Percentiles rank a stretch among this genome's conserved stretches.
Conservation (phyloP, 2,797 vertebrate species). For the Falco rusticolus region DNA sequence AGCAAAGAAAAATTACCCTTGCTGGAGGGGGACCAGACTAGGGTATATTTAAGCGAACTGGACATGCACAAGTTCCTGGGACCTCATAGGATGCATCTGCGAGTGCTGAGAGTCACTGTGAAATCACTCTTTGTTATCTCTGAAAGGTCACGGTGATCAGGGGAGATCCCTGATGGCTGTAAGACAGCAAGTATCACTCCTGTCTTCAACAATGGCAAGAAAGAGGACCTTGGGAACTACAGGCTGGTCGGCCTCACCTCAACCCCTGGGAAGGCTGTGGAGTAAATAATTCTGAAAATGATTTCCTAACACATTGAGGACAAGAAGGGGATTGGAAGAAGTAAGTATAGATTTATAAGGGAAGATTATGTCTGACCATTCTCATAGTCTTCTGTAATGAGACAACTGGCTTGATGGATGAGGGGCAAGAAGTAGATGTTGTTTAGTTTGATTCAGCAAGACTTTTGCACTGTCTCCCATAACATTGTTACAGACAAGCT, state of each 20-base stretch:
- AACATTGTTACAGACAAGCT: not conserved
- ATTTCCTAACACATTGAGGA: not conserved
- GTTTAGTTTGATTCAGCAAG: not conserved
- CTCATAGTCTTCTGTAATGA: not conserved
- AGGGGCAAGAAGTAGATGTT: not conserved
- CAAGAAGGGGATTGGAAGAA: not conserved
- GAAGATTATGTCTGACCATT: not conserved
- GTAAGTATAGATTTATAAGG: not conserved
- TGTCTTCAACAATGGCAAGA: not conserved
- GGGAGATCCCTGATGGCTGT: not conserved
- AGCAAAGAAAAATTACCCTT: not conserved
- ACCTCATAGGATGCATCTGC: accelerated
- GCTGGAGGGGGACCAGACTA: accelerated
- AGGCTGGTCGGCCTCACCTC: not conserved
- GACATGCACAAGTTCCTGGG: not conserved
- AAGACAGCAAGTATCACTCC: not conserved
- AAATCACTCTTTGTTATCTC: not conserved
- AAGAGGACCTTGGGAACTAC: not conserved
- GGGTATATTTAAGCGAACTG: not conserved
- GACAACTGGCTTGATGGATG: not conserved
- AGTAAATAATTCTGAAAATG: not conserved
- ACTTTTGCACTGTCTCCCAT: not conserved
- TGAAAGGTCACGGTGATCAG: accelerated
- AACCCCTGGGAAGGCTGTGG: accelerated
- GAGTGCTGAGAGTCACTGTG: not conserved